Evolutionary conservation across 2,888 invertebrate genomes (phyloP).

Genomic region (Desoria tigrina): DNA sequence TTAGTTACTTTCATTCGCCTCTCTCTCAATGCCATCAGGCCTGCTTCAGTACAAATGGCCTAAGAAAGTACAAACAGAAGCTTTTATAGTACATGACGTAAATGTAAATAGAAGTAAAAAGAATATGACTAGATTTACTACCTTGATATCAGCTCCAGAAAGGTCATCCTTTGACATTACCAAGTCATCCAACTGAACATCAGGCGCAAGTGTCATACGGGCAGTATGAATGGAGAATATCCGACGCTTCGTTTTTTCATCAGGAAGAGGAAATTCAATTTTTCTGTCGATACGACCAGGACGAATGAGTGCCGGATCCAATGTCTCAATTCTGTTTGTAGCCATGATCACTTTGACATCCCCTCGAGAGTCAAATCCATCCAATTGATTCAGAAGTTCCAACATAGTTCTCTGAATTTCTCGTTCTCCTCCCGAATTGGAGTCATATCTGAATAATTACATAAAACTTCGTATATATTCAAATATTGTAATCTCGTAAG

Average conservation of each 20-base stretch:
- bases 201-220: constrained; percentile 96
- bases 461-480: background rate
- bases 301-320: constrained; percentile 96
- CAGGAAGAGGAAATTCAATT: constrained; percentile 98
- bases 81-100: background rate
- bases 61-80: constrained; percentile 60
- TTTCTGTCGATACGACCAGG: constrained; percentile 99
- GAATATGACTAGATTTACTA: constrained; percentile 55
- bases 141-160: constrained; percentile 94
- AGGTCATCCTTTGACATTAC: constrained; percentile 99
- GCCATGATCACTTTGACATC: constrained; percentile 98
- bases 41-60: constrained; percentile 99
- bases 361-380: constrained; percentile 94
- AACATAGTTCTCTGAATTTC: constrained; percentile 99
- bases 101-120: background rate
- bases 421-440: constrained; percentile 97
- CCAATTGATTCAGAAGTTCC: constrained; percentile 95
- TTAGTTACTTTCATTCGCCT: constrained; percentile 99
- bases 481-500: too few relatives aligned
- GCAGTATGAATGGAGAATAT: constrained; percentile 98
- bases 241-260: constrained; percentile 95
- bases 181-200: constrained; percentile 94
- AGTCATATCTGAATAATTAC: constrained; percentile 73
- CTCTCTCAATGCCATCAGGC: constrained; percentile 94
- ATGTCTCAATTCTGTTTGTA: constrained; percentile 95